Evolutionary conservation across 1,140 invertebrate genomes (phyloP), one percentile per base, ranked within the genome.

Genomic region (Radopholus similis): DNA sequence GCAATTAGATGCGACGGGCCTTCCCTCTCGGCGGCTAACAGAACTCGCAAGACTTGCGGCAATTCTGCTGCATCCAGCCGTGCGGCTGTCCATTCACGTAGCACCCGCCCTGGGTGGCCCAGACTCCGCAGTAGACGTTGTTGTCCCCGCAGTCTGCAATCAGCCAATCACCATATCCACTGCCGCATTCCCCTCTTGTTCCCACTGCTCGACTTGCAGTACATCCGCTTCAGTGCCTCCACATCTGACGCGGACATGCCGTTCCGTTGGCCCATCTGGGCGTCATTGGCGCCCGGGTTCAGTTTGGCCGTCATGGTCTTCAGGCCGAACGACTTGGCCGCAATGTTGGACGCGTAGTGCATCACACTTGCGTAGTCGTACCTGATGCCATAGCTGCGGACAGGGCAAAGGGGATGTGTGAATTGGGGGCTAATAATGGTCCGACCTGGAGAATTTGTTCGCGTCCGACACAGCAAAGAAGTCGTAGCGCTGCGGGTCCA

Each of bases 401-500:
- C 0, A 57, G 21, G 44, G n/a, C 37, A 66, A 26, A 32, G 5
- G 34, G 0, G 32, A 47, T 23, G 5, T 15, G n/a, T 1, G 42
- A 2, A 2, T 47, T 23, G 23, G n/a, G 23, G 47, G 15, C 9
- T 40, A 2, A 51, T 1, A 21, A 28, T 8, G 13, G 38, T 21
- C 58, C 13, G 28, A 72, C 67, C 76, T 74, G 2, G 77, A 77
- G 66, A 82, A 82, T 23, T 66, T 56, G 49, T 76, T 80, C 6
- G 70, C 54, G 44, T 80, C 79, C 4, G 68, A 67, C 44, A 83
- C 66, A 4, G 77, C 77, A 34, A 80, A 80, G 23, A 77, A 72
- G 30, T 80, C 80, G 38, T 82, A 80, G 30, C 80, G 59, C 47
- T 83, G 78, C 4, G 78, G 78, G 69, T 82, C 78, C 35, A 87